Conservation (phyloP, 2,113 vertebrate genomes). For the Romanogobio albipinnatus region DNA sequence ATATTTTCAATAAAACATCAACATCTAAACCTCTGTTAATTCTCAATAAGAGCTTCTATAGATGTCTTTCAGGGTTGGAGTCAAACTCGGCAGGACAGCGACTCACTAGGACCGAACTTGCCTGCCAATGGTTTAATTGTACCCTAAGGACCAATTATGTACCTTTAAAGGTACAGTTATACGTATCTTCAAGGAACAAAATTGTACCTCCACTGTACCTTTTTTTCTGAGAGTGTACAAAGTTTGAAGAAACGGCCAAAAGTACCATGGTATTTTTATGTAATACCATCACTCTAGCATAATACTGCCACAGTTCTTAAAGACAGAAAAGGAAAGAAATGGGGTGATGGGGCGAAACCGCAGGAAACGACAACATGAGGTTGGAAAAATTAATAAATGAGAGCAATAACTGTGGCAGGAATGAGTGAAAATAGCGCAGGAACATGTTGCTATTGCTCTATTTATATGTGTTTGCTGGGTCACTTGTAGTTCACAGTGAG, state of each 20-base stretch:
- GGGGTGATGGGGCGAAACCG: background rate
- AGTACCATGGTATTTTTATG: background rate
- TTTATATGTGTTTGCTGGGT: constrained; percentile 26
- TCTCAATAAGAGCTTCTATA: too few relatives aligned
- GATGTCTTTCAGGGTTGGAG: too few relatives aligned
- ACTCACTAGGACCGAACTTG: too few relatives aligned
- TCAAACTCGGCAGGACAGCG: too few relatives aligned
- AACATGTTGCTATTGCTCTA: background rate
- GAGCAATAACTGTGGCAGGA: background rate
- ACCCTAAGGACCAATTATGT: too few relatives aligned
- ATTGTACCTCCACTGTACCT: too few relatives aligned
- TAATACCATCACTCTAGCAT: background rate
- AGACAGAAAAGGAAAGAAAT: background rate
- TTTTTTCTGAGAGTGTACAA: too few relatives aligned
- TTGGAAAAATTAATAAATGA: background rate
- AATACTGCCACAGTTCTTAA: background rate
- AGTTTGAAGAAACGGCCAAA: background rate
- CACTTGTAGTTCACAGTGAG: constrained; percentile 50
- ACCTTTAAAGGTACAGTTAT: too few relatives aligned
- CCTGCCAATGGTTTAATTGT: too few relatives aligned
- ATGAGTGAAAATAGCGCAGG: background rate
- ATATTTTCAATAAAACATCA: too few relatives aligned
- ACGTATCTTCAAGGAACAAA: too few relatives aligned
- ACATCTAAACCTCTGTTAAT: too few relatives aligned
- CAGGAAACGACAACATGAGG: background rate